A percentile compares a stretch with the other conserved stretches of the same genome.
phyloP scores from a whole-genome alignment of 2,113 vertebrate genomes.

The Cyanocitta stelleri region DNA sequence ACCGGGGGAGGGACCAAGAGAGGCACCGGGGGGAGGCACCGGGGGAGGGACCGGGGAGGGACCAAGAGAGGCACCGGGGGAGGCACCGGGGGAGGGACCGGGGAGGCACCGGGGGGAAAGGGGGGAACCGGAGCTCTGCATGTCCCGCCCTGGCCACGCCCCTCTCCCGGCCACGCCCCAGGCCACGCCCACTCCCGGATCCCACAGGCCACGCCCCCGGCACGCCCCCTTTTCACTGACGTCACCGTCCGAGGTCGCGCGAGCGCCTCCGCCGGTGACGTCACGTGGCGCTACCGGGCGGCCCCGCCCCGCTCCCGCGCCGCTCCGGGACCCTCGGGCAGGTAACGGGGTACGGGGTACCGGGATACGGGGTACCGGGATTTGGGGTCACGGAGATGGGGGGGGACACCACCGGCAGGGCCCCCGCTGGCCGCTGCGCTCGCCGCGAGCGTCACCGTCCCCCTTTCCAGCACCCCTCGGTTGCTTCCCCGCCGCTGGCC shows the following conservation, averaged over 20 bases:
- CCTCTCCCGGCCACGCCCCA: accelerated
- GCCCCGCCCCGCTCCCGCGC: not conserved
- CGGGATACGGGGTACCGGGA: not conserved
- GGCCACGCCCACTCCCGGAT: not conserved
- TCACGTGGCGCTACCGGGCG: constrained; percentile 5
- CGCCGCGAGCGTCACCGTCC: not conserved
- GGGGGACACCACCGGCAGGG: not conserved
- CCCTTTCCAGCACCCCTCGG: not conserved
- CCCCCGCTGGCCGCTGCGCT: not conserved
- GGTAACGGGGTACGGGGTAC: not conserved
- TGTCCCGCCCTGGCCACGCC: not conserved
- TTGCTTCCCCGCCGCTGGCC: not conserved
- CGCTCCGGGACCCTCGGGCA: not conserved
- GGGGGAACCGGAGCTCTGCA: too few species aligned
- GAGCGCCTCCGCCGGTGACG: not conserved
- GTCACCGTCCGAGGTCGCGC: not conserved
- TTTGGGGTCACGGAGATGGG: accelerated
- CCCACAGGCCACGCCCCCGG: not conserved
- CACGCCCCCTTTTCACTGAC: not conserved
- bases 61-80: too few species aligned
- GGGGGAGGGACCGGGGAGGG: not conserved
- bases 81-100: not conserved
- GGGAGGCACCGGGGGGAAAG: too few species aligned
- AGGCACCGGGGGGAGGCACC: too few species aligned
- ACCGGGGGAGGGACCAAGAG: not conserved